phyloP scores from a whole-genome alignment of 2,113 vertebrate species.

The Gyps fulvus region DNA sequence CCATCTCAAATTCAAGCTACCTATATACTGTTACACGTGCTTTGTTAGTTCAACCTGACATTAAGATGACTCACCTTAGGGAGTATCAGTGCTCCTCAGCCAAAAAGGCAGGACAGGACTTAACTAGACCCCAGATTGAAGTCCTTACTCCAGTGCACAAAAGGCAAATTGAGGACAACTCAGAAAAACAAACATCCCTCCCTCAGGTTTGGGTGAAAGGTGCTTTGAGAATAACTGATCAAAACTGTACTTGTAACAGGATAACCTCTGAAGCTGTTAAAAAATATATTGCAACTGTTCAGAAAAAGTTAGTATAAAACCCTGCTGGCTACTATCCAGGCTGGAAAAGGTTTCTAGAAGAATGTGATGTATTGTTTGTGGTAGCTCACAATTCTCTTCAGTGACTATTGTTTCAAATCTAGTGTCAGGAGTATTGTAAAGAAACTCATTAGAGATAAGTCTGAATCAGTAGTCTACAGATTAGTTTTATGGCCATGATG shows the following conservation, averaged over 20 bases:
- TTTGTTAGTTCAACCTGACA: neutral
- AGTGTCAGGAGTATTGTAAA: neutral
- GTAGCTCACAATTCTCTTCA: neutral
- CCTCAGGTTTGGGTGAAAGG: neutral
- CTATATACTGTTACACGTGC: neutral
- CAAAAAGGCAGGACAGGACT: neutral
- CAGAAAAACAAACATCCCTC: neutral
- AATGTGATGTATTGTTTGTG: neutral
- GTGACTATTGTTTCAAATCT: neutral
- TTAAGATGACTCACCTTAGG: neutral
- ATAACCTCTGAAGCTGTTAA: neutral
- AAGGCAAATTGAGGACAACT: neutral
- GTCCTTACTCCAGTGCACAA: neutral
- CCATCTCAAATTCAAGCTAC: neutral
- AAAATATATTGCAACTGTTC: neutral
- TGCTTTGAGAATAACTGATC: neutral
- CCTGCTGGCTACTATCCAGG: neutral
- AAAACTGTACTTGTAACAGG: neutral
- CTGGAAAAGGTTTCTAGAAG: neutral
- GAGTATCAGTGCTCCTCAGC: neutral
- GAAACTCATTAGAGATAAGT: conserved; percentile 3
- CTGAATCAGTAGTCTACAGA: neutral
- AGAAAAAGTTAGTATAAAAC: neutral
- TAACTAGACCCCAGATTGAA: neutral
- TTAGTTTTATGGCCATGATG: neutral